A percentile compares a stretch with the other conserved stretches of the same genome.
Conservation (phyloP, 2,888 invertebrate genomes). For the Xestia rhomboidea region DNA sequence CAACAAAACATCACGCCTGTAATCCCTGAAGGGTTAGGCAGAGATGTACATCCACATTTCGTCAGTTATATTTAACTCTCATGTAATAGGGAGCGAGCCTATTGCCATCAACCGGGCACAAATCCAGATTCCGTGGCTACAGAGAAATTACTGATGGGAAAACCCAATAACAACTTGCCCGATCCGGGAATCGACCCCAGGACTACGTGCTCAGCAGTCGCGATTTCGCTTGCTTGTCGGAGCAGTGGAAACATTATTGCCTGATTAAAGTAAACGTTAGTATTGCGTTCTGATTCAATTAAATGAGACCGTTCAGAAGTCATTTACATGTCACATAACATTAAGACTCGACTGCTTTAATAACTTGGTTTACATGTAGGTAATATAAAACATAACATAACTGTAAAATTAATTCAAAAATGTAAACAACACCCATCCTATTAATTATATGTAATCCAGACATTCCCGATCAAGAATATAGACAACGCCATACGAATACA, state of each 20-base stretch:
- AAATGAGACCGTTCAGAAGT: too few species aligned
- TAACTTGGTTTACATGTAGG: background rate
- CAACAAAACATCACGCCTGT: too few species aligned
- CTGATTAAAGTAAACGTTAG: background rate
- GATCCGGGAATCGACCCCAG: too few species aligned
- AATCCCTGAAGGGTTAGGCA: too few species aligned
- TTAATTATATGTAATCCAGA: constrained; percentile 4
- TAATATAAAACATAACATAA: background rate
- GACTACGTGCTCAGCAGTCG: too few species aligned
- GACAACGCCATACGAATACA: constrained; percentile 23
- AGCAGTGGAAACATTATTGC: background rate
- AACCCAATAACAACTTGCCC: too few species aligned
- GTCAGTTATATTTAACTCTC: too few species aligned
- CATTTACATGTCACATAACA: background rate
- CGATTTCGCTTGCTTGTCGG: background rate
- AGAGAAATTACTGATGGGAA: too few species aligned
- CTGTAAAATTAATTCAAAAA: constrained; percentile 29
- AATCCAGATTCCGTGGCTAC: too few species aligned
- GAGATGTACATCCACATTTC: too few species aligned
- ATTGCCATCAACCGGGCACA: too few species aligned
- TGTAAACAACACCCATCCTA: constrained; percentile 7
- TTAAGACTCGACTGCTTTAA: background rate
- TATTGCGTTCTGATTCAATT: background rate
- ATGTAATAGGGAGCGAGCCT: too few species aligned
- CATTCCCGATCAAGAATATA: constrained; percentile 17